Evolutionary conservation across 1,140 invertebrate species (phyloP).

Genomic region (Trachymyrmex septentrionalis): DNA sequence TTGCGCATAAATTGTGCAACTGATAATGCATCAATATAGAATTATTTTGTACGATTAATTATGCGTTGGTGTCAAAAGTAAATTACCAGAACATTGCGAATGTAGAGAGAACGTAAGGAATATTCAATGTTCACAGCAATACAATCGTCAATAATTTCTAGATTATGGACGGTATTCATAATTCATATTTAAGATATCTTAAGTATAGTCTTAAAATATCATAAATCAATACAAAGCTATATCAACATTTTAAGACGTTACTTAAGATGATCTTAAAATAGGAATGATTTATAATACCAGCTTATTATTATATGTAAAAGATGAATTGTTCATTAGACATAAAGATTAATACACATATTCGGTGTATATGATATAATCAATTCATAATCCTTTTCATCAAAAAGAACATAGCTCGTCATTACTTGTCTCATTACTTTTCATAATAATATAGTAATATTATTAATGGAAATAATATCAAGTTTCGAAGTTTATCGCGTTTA

Average conservation of each 20-base stretch:
- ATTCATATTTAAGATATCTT: too few species aligned
- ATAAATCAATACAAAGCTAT: too few species aligned
- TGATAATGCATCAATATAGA: constrained; percentile 55
- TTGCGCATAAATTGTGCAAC: constrained; percentile 62
- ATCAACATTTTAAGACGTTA: too few species aligned
- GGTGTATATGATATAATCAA: background rate
- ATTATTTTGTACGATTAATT: constrained; percentile 42
- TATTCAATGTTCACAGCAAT: background rate
- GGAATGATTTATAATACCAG: too few species aligned
- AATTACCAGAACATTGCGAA: constrained; percentile 43
- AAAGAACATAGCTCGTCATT: background rate
- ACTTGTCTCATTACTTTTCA: background rate
- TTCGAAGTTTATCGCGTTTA: constrained; percentile 19
- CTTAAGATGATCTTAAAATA: too few species aligned
- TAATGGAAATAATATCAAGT: background rate
- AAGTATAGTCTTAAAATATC: too few species aligned
- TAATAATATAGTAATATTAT: background rate
- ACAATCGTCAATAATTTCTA: background rate
- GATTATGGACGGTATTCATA: background rate
- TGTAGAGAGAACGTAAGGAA: background rate
- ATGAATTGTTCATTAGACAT: background rate
- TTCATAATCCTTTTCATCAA: background rate
- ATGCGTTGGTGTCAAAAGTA: background rate
- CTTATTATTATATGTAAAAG: too few species aligned
- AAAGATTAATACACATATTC: background rate